Evolutionary conservation across 1,140 invertebrate genomes (phyloP).

Genomic region (Rhagoletis zephyria): DNA sequence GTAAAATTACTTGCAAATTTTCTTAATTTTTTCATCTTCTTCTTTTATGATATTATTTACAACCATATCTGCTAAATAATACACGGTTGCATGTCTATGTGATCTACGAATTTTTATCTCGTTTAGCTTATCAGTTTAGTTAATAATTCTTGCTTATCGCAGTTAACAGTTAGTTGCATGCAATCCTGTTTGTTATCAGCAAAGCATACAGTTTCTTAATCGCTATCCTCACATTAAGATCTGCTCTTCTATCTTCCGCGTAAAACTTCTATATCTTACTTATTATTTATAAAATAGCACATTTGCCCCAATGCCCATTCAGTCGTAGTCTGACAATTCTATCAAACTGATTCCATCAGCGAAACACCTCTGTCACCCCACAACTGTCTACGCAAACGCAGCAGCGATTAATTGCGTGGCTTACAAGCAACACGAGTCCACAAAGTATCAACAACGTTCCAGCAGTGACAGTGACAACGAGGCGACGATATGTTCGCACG

Average conservation of each 20-base stretch:
- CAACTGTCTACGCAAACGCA: not conserved
- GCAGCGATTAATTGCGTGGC: not conserved
- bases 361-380: not conserved
- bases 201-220: not conserved
- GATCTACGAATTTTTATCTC: slow-evolving; percentile 1
- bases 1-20: not conserved
- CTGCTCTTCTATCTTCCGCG: not conserved
- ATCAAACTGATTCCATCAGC: slow-evolving; percentile 45
- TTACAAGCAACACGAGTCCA: not conserved
- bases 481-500: slow-evolving; percentile 58
- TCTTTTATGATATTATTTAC: not conserved
- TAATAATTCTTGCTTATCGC: slow-evolving; percentile 16
- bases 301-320: not conserved
- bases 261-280: not conserved
- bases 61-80: not conserved
- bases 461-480: not conserved
- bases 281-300: slow-evolving; percentile 18
- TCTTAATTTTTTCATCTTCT: not conserved
- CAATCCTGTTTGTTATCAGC: not conserved
- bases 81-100: not conserved
- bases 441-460: not conserved
- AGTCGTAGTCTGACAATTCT: slow-evolving; percentile 16
- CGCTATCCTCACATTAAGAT: not conserved
- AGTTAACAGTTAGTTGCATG: not conserved
- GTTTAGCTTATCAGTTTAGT: not conserved